Evolutionary conservation across 2,113 vertebrate species (phyloP).

Genomic region (Laticauda laticaudata): DNA sequence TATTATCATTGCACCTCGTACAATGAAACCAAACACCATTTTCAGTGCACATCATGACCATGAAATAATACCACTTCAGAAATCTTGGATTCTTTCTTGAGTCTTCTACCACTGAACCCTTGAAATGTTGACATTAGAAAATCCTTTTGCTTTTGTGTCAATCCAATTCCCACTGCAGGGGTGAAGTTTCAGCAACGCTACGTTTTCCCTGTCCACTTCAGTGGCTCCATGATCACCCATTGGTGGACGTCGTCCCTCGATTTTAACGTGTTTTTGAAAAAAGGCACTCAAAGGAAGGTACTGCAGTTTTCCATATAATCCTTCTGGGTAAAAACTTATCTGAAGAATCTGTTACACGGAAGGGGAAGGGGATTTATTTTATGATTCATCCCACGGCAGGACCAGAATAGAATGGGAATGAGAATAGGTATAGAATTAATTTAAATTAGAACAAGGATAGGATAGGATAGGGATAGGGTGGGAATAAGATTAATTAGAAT

Average conservation of each 20-base stretch:
- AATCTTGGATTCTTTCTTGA: not conserved
- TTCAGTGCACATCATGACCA: too few relatives aligned
- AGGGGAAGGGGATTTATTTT: not conserved
- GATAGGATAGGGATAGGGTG: too few relatives aligned
- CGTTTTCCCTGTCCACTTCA: conserved; percentile 82
- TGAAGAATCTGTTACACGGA: not conserved
- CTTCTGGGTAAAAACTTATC: not conserved
- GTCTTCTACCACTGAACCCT: not conserved
- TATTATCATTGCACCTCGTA: too few relatives aligned
- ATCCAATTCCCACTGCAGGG: conserved; percentile 68
- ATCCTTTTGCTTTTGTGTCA: not conserved
- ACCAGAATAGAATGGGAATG: not conserved
- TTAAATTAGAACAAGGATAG: too few relatives aligned
- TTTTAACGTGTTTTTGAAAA: conserved; percentile 85
- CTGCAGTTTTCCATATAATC: not conserved
- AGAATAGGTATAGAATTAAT: too few relatives aligned
- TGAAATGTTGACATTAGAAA: not conserved
- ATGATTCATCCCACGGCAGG: not conserved
- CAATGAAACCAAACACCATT: too few relatives aligned
- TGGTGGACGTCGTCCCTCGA: conserved; percentile 83
- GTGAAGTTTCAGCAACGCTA: conserved; percentile 85
- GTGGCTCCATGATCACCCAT: conserved; percentile 69
- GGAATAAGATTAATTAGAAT: too few relatives aligned
- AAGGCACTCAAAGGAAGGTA: conserved; percentile 86
- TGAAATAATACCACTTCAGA: not conserved